Percentiles rank a stretch among this genome's conserved stretches.
phyloP scores from a whole-genome alignment of 2,797 vertebrate species.

The Argyrosomus regius region DNA sequence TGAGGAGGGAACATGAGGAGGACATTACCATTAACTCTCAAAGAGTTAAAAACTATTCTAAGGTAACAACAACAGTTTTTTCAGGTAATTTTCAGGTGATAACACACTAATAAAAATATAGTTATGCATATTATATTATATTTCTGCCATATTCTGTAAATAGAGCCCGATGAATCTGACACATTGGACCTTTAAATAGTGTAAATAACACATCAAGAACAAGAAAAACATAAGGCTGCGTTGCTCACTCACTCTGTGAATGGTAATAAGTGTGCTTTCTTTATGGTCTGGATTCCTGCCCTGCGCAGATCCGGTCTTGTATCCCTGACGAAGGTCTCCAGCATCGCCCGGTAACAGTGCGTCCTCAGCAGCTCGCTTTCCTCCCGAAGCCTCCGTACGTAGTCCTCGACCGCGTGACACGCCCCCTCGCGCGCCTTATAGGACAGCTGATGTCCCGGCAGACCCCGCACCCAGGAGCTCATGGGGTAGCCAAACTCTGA shows the following conservation, averaged over 20 bases:
- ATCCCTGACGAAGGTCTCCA: conserved; percentile 89
- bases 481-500: conserved; percentile 88
- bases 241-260: conserved; percentile 87
- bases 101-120: no score
- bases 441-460: conserved; percentile 89
- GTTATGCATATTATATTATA: no score
- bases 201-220: no score
- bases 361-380: conserved; percentile 77
- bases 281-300: conserved; percentile 90
- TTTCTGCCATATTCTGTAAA: no score
- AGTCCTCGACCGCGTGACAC: conserved; percentile 94
- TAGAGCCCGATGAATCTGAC: no score
- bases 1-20: conserved; percentile 55
- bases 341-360: conserved; percentile 91
- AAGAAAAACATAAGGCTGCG: neutral
- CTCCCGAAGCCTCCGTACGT: conserved; percentile 79
- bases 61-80: no score
- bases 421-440: conserved; percentile 93
- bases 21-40: neutral
- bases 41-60: no score
- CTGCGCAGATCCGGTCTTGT: conserved; percentile 82
- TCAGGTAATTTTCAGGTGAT: no score
- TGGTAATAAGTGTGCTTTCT: conserved; percentile 86
- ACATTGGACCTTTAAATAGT: no score
- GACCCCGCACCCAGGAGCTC: conserved; percentile 86